Conservation (phyloP, 2,797 vertebrate genomes). For the Hyperoplus immaculatus region DNA sequence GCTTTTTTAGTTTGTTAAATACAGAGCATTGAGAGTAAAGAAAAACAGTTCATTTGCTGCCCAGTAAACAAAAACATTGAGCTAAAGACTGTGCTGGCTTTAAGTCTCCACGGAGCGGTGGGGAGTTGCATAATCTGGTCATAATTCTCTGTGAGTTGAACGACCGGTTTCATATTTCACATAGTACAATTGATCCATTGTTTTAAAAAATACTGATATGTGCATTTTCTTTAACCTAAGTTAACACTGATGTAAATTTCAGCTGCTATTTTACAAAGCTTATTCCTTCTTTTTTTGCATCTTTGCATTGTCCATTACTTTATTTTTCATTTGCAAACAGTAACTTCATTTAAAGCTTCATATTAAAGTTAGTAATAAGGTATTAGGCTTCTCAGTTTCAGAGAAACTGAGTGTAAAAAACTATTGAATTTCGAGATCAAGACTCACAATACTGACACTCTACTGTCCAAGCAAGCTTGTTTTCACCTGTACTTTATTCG, state of each 20-base stretch:
- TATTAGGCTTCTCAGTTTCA: too few relatives aligned
- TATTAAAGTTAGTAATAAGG: too few relatives aligned
- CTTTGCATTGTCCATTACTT: not conserved
- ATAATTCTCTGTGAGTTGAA: not conserved
- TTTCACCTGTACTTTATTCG: constrained; percentile 28
- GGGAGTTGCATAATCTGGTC: not conserved
- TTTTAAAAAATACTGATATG: not conserved
- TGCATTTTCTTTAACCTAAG: not conserved
- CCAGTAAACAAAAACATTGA: not conserved
- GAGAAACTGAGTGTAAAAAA: too few relatives aligned
- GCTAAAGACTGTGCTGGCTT: not conserved
- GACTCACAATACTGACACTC: not conserved
- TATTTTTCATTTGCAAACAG: too few relatives aligned
- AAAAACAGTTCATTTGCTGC: not conserved
- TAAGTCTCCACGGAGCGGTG: not conserved
- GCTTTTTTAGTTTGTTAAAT: not conserved
- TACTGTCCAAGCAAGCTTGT: constrained; percentile 7
- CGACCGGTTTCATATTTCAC: not conserved
- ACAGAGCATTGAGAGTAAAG: not conserved
- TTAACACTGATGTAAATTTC: not conserved
- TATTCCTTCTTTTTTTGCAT: not conserved
- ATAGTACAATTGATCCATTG: not conserved
- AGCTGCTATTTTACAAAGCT: not conserved
- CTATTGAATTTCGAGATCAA: not conserved
- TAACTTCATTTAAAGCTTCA: too few relatives aligned